Conservation (phyloP, 2,113 vertebrate species). For the Brachirus orientalis region DNA sequence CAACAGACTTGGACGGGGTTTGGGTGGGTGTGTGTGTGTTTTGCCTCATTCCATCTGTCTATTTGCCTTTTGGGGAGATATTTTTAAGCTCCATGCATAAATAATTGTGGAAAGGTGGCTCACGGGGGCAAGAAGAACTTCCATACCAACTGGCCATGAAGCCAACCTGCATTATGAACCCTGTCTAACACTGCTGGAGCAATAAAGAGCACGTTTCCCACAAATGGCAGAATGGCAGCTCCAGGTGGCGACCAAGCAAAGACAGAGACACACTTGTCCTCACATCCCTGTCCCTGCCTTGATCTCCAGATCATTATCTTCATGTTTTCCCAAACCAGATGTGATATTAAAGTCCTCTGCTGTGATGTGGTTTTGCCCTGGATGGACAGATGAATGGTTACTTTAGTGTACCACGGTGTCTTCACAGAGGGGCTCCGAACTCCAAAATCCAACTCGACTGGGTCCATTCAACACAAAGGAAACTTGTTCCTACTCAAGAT, state of each 20-base stretch:
- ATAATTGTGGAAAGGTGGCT: not conserved
- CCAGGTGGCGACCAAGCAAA: too few species aligned
- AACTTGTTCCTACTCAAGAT: not conserved
- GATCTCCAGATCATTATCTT: too few species aligned
- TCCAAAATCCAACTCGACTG: not conserved
- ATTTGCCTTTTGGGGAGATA: slow-evolving; percentile 11
- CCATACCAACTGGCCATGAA: not conserved
- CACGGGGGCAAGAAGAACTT: not conserved
- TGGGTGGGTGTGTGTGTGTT: slow-evolving; percentile 10
- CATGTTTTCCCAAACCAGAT: not conserved
- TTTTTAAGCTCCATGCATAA: slow-evolving; percentile 8
- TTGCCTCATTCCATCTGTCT: slow-evolving; percentile 12
- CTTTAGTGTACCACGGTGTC: too few species aligned
- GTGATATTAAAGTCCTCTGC: not conserved
- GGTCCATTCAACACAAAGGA: not conserved
- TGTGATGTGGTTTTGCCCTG: too few species aligned
- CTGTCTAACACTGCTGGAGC: too few species aligned
- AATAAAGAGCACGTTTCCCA: too few species aligned
- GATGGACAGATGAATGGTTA: too few species aligned
- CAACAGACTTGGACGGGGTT: slow-evolving; percentile 5
- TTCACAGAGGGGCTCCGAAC: not conserved
- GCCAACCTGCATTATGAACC: too few species aligned
- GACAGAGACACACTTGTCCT: too few species aligned
- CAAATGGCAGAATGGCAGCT: too few species aligned
- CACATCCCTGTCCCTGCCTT: too few species aligned